Conservation (phyloP, 2,888 invertebrate genomes). For the Polyommatus iphigenia region DNA sequence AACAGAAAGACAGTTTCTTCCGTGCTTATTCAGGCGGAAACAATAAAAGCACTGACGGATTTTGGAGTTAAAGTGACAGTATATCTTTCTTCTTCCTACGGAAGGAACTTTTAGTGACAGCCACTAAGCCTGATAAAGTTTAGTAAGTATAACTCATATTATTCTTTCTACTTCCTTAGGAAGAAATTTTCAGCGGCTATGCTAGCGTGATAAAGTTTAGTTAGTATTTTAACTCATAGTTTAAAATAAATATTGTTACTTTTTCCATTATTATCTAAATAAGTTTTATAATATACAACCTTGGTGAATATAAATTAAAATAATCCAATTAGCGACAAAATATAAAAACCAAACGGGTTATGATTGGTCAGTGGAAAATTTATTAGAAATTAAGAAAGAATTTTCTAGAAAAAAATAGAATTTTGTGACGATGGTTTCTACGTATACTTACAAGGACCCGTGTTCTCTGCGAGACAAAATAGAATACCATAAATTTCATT, state of each 20-base stretch:
- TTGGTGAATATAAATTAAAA: background rate
- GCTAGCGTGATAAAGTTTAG: background rate
- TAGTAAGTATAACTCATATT: no score
- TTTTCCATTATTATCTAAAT: background rate
- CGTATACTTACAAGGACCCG: slow-evolving; percentile 76
- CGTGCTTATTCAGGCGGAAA: no score
- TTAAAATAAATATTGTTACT: background rate
- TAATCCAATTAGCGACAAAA: background rate
- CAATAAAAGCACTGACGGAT: no score
- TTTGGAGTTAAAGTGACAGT: no score
- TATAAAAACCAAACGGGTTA: slow-evolving; percentile 13
- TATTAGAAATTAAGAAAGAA: background rate
- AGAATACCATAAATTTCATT: slow-evolving; percentile 42
- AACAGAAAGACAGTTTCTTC: no score
- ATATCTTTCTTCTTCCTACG: no score
- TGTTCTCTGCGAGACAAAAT: slow-evolving; percentile 76
- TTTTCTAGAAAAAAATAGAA: slow-evolving; percentile 29
- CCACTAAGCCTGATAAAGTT: no score
- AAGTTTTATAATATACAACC: background rate
- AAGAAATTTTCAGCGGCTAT: background rate
- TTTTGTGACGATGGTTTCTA: slow-evolving; percentile 51
- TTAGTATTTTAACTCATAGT: no score
- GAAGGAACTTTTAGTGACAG: no score
- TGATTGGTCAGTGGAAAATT: background rate
- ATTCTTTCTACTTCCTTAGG: no score